Evolutionary conservation across 2,113 vertebrate species (phyloP).

Genomic region (Corvus hawaiiensis): DNA sequence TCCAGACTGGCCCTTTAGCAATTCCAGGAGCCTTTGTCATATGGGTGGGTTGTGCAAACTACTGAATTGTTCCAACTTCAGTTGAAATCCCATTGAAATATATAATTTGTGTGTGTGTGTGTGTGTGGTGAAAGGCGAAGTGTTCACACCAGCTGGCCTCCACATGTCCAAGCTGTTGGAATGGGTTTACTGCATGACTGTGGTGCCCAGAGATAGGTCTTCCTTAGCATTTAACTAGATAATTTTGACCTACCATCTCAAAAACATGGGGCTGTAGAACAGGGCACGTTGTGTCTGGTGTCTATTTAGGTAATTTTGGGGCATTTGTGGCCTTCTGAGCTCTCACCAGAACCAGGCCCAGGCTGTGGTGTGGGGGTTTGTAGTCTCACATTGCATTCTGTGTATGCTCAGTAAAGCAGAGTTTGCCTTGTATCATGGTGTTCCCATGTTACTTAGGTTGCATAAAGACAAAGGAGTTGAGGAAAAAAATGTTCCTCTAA

Average conservation of each 20-base stretch:
- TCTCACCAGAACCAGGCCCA: not conserved
- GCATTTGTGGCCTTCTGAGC: not conserved
- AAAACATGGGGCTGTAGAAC: not conserved
- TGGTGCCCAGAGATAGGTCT: not conserved
- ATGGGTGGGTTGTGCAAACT: not conserved
- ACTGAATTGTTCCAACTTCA: not conserved
- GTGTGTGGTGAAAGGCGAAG: not conserved
- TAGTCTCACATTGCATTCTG: not conserved
- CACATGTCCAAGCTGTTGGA: accelerated
- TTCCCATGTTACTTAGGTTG: not conserved
- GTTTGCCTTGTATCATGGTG: not conserved
- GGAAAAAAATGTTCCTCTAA: not conserved
- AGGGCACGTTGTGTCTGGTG: not conserved
- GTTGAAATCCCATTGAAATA: not conserved
- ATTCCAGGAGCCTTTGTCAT: not conserved
- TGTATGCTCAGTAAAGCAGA: not conserved
- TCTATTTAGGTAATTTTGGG: not conserved
- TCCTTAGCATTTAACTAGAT: not conserved
- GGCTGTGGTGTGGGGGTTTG: not conserved
- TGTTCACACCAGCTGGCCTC: not conserved
- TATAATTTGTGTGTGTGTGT: not conserved
- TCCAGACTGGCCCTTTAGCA: not conserved
- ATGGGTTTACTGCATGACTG: not conserved
- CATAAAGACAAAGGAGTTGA: not conserved
- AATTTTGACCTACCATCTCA: not conserved